Base-by-base conservation (phyloP, 1,140 invertebrate species). In the Atta texana region DNA sequence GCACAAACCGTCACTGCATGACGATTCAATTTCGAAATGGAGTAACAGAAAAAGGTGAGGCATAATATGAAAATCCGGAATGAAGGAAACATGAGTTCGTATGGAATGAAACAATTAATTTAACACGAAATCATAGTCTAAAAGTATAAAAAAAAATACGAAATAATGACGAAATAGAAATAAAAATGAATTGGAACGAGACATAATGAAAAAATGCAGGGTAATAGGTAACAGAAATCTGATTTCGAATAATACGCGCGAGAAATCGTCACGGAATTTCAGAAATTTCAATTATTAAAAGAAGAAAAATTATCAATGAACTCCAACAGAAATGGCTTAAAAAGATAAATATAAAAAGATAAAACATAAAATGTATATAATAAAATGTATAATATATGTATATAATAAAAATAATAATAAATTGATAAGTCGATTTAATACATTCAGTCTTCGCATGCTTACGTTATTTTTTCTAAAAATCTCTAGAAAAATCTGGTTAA, bases 21-120 rank as follows among this genome's bases (percentile, higher is more conserved):
- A 59, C 34, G 34, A 72, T 39, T 44, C 21, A 57, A 71, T 57
- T 57, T 8, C 16, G 51, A 57, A 64, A 71, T 28, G 66, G 34
- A 24, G 12, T 34, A 80, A 69, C 14, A 8, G 8, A 44, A 24
- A 28, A 44, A n/a, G 18, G 16, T 10, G 10, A 74, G 18, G 21
- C 31, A 12, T 6, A 16, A 21, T 12, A 6, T 16, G 21, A 12
- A 31, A 5, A 59, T 66, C 21, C 57, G 7, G 16, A 16, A 21
- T 31, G 31, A 66, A 51, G 39, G 18, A 24, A 44, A 16, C 18
- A 7, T 28, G 14, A 57, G 10, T 8, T 21, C 18, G 12, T 12
- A 24, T 12, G 0, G 34, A 3, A 6, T 8, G 24, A 49, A 66
- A 31, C 18, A 39, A 18, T 31, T 31, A 28, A 28, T 51, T 28